Base-by-base conservation (phyloP, 2,888 invertebrate species). In the Caradrina kadenii region DNA sequence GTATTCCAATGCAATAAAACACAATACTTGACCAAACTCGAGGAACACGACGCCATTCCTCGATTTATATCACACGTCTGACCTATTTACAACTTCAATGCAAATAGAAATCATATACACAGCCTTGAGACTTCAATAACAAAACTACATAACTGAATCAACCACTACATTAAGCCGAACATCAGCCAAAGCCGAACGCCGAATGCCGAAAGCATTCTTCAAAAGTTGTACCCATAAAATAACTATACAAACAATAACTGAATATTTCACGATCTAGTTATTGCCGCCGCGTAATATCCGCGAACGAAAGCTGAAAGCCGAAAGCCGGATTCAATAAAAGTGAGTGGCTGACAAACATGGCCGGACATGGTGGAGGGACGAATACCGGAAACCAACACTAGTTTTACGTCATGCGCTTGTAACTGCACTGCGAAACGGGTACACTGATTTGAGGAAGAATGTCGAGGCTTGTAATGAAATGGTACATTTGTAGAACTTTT, bases 281-380 rank as follows among this genome's bases (percentile, higher is more conserved):
- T 66, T 62, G 56, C 56, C 42, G 62, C 65, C 63, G 54, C 59
- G 67, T 77, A 71, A 82, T 82, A 80, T 80, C 73, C 70, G 74
- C 72, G 54, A 56, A 56, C 61, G 73, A 81, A 53, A 49, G 45
- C 45, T 15, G 42, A 42, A 42, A 42, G 66, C 71, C 68, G 69
- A 76, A 81, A 82, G 72, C 78, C 76, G 78, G 73, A 80, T 75
- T 56, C 65, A 84, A 83, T 84, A 83, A 82, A 83, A 75, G 61
- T 67, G 73, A 81, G 81, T 81, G 80, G 77, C 65, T 74, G 61
- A 72, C 81, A 83, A 85, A 86, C 83, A 85, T 73, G 53, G 66
- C 71, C 59, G 63, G 54, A 69, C 62, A 59, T 52, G 53, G 52
- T 69, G 52, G 52, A 31, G 52, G 48, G 63, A 42, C 54, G 68